Base-by-base conservation (phyloP, 2,888 invertebrate genomes). In the Drosophila meridiana region DNA sequence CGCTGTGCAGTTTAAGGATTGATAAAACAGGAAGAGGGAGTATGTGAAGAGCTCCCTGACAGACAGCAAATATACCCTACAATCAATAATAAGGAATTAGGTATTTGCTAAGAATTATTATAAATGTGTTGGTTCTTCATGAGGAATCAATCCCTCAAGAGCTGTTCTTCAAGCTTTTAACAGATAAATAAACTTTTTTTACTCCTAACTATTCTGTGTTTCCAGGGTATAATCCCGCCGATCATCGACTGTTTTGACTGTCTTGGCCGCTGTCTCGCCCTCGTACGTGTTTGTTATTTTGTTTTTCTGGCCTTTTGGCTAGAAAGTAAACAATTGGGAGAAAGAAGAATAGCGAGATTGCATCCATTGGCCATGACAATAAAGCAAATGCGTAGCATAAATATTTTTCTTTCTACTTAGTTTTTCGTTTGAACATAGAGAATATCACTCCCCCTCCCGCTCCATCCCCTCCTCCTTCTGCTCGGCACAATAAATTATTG, bases 401-500 rank as follows among this genome's bases (percentile, higher is more conserved):
- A 89, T 87, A 89, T 84, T 84, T 34, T 79, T 73, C 66, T 73
- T 79, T 84, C 52, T 84, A 76, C 72, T 81, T 76, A 69, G 71
- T 68, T 84, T 70, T 81, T 71, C 28, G 68, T 65, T 68, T 58
- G 69, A 65, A 52, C 61, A 45, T 38, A 64, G 45, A 40, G 50
- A 48, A 64, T 61, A 42, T 42, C 32, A 45, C 43, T 14, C 61
- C 50, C 48, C 36, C 61, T 57, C 58, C 74, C 62, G 71, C 68
- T 7, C 4, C 14, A 4, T n/a, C 30, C 4, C 8, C 50, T 42
- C 70, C 45, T 14, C 11, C 38, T 9, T 43, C 45, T 55, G 36
- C 60, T 48, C 45, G 73, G 85, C 74, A 70, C 83, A 76, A 89
- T 87, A 89, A 79, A 85, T 84, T 89, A 85, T 85, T 79, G 82